Percentiles rank a stretch among this genome's conserved stretches.
Conservation (phyloP, 1,140 invertebrate species). For the Maniola jurtina region DNA sequence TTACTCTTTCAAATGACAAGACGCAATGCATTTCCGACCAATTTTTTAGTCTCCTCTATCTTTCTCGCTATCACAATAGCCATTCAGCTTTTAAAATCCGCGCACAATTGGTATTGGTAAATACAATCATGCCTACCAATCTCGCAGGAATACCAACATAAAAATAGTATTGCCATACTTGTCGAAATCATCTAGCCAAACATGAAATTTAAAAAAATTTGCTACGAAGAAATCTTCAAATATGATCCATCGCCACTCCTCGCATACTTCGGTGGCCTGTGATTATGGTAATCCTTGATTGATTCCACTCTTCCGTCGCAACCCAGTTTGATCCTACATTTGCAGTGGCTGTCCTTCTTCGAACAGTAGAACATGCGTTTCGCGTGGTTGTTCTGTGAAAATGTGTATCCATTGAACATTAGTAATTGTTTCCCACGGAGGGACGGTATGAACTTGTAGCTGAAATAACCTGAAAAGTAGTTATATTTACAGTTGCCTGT, state of each 20-base stretch:
- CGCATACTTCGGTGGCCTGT: conserved; percentile 44
- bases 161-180: background rate
- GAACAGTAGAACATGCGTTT: conserved; percentile 53
- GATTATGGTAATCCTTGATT: conserved; percentile 36
- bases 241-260: conserved; percentile 33
- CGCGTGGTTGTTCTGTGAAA: conserved; percentile 38
- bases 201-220: no score
- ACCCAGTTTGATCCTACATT: conserved; percentile 42
- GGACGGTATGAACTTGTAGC: conserved; percentile 39
- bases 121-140: no score
- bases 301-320: conserved; percentile 32
- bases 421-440: conserved; percentile 40
- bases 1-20: no score
- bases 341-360: conserved; percentile 41
- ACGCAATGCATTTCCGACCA: no score
- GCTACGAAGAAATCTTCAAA: conserved; percentile 24
- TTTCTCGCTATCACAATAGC: no score
- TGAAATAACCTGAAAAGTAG: conserved; percentile 13
- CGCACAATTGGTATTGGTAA: no score
- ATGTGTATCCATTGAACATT: conserved; percentile 42
- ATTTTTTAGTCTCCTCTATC: no score
- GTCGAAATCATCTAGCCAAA: no score
- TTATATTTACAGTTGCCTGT: no score
- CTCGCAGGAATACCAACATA: no score
- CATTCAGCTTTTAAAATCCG: no score